A percentile compares a stretch with the other conserved stretches of the same genome.
Evolutionary conservation across 2,113 vertebrate genomes (phyloP).

Genomic region (Bostrychus sinensis): DNA sequence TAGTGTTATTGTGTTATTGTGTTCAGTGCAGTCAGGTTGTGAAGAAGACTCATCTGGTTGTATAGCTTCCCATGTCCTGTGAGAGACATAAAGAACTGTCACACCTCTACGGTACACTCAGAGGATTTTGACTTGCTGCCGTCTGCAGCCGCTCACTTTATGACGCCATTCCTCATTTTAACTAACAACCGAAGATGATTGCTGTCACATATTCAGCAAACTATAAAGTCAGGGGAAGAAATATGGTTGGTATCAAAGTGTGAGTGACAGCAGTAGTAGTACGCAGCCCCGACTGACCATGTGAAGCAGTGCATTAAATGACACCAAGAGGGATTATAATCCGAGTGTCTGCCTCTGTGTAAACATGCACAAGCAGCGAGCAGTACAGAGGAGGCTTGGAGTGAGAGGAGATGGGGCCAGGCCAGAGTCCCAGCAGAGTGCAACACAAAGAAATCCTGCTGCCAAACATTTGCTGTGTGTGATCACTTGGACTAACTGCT

Average conservation of each 20-base stretch:
- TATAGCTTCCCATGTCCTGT: slow-evolving; percentile 8
- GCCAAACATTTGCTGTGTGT: slow-evolving; percentile 64
- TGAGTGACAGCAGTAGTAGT: slow-evolving; percentile 25
- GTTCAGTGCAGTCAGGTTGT: slow-evolving; percentile 1
- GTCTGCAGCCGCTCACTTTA: slow-evolving; percentile 30
- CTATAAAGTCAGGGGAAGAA: slow-evolving; percentile 23
- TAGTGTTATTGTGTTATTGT: not conserved
- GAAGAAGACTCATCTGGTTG: not conserved
- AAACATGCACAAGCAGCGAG: slow-evolving; percentile 46
- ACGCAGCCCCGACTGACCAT: slow-evolving; percentile 7
- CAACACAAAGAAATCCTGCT: slow-evolving; percentile 41
- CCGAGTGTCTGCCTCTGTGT: slow-evolving; percentile 28
- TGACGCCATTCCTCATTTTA: slow-evolving; percentile 38
- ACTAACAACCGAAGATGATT: slow-evolving; percentile 38
- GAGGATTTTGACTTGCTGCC: slow-evolving; percentile 31
- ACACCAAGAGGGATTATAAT: slow-evolving; percentile 49
- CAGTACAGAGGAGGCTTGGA: slow-evolving; percentile 40
- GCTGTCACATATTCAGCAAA: slow-evolving; percentile 46
- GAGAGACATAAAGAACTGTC: slow-evolving; percentile 13
- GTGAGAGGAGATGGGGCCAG: slow-evolving; percentile 44
- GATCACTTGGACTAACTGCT: slow-evolving; percentile 49
- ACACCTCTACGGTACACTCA: slow-evolving; percentile 27
- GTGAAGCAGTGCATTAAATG: slow-evolving; percentile 35
- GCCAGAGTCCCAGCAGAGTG: slow-evolving; percentile 46
- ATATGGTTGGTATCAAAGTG: slow-evolving; percentile 14